Evolutionary conservation across 2,888 invertebrate genomes (phyloP), one percentile per base, ranked within the genome.

Genomic region (Drosophila dives): DNA sequence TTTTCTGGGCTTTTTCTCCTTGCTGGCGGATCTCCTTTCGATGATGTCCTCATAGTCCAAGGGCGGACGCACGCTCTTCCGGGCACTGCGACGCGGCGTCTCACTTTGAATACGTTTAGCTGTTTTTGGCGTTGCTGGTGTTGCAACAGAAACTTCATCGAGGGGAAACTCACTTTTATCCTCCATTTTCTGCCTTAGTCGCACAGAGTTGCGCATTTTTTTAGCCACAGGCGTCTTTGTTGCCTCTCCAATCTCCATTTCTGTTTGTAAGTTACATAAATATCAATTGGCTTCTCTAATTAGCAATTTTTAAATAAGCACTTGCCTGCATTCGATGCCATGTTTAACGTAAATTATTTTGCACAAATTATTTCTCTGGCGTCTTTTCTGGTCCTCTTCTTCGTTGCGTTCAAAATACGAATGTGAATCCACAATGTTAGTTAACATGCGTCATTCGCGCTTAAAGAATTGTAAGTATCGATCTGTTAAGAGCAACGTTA

Each of bases 41-140:
- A 92, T 83, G 11, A 91, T 91, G 7, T 91, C 91, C 2, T 88
- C 86, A 62, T 92, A 92, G 53, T 92, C 92, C 49, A 89, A 81
- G 0, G 75, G 60, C 0, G 92, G 92, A 23, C 91, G 92, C 1
- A 92, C 74, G 56, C 91, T 91, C 54, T 91, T 92, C 0, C 92
- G 85, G 1, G 74, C 80, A 61, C 92, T 92, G 4, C 92, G 91
- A 0, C 92, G 75, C 5, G 92, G 92, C 0, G 92, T 92, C 55
- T 85, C 68, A 26, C 32, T 50, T 3, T 20, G 2, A 11, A 6
- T 2, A 3, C 50, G 49, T 6, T 12, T 58, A 20, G 32, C 23
- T 20, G 40, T 20, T 6, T 12, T 26, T 23, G 15, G 65, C 34
- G 40, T 71, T 53, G 62, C 59, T 8, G 29, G 34, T 4, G 34